Base-by-base conservation (phyloP, 2,113 vertebrate species). In the Sinocyclocheilus rhinocerous region DNA sequence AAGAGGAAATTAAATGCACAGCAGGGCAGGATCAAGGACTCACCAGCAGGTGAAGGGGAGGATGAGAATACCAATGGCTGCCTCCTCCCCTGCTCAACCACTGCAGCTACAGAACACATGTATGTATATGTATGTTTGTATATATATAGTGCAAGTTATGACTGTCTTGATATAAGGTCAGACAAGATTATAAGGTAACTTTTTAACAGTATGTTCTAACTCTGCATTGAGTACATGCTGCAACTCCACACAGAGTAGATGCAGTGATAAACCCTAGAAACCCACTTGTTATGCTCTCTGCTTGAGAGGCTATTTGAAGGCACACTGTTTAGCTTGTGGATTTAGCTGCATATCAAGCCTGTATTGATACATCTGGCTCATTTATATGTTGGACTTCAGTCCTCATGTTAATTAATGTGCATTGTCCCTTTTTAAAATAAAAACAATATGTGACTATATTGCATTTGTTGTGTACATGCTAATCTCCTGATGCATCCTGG, bases 1-100 rank as follows among this genome's bases (percentile, higher is more conserved):
- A 93, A 92, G 90, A 87, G 81, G 85, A 90, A 93, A 93, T 93
- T 91, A 93, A 89, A 89, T 82, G 70, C 91, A 81, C 90, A 91
- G 91, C 87, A 75, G 87, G 90, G 87, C 81, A 89, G 88, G 91
- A 93, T 94, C 92, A 94, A 89, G 78, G 90, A 88, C 90, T 87
- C 24, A 69, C 86, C 89, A 85, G 89, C 87, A 88, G 57, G 84
- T 85, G 87, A 85, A 88, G 86, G 85, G 87, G 88, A 84, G 86
- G 91, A 89, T 89, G 91, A 84, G 83, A 84, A 29, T 29, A 29
- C 29, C 29, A 2, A 89, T 89, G 85, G 79, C 72, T 57, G 55
- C 55, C 61, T 73, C 76, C 85, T 84, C 69, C 79, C 57, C 45
- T 76, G 36, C 42, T 59, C 33, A 67, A 85, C 84, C 69, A 81